Base-by-base conservation (phyloP, 2,113 vertebrate species). In the Octodon degus region DNA sequence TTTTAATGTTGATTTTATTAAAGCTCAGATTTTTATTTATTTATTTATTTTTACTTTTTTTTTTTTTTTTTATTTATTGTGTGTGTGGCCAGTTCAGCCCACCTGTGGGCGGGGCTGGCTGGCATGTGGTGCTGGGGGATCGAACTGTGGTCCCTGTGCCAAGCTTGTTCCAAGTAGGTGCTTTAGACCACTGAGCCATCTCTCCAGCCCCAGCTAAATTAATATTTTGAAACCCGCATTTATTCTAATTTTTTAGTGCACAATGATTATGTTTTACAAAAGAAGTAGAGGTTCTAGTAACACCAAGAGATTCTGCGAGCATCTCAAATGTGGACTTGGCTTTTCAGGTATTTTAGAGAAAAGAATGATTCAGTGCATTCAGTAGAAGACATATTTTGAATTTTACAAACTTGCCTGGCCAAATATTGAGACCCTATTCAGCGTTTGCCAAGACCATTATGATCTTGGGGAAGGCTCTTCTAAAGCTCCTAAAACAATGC, bases 321-420 rank as follows among this genome's bases (percentile, higher is more conserved):
- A 72, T 79, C 77, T 74, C 63, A 90, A 90, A 62, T n/a, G 10
- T 76, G 50, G 20, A 58, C 16, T 79, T 81, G 47, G 24, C 53
- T 68, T 58, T 79, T 43, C 82, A 97, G 37, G 32, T 30, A 43
- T 81, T 77, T 91, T 84, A 47, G 25, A 55, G 74, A 97, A 70
- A 37, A 7, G 76, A 19, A 50, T 6, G 86, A 58, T 83, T 85
- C 22, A 11, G 37, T 63, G 34, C 6, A 3, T 74, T 53, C 12
- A 32, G 24, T 62, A 22, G 25, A 67, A 63, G 9, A 55, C 22
- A 47, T 76, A 86, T 77, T 93, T 85, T 77, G 63, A 86, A 67
- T 58, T 95, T 89, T 84, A 77, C 6, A 72, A 37, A 62, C 60
- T 4, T 43, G 3, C 27, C 34, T 77, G 37, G 16, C 12, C 82